Conservation (phyloP, 1,140 invertebrate species). For the Diachasmimorpha longicaudata region DNA sequence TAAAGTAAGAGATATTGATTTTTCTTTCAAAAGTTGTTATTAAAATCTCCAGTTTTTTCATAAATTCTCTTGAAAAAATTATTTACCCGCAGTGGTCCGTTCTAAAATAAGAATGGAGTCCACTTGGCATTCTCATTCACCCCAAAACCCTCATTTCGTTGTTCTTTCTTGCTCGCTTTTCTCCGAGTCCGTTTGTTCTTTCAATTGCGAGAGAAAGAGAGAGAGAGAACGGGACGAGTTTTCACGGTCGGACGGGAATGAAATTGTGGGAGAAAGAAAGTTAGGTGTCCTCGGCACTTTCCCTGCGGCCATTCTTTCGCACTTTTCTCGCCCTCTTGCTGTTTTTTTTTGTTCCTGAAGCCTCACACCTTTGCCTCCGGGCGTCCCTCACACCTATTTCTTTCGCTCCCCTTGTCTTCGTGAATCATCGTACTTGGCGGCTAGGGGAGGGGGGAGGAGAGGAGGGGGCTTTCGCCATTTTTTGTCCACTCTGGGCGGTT, state of each 20-base stretch:
- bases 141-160: not conserved
- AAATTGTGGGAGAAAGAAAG: conserved; percentile 30
- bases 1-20: too few relatives aligned
- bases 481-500: not conserved
- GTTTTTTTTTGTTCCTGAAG: not conserved
- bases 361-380: not conserved
- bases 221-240: conserved; percentile 13
- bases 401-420: not conserved
- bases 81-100: too few relatives aligned
- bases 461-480: too few relatives aligned
- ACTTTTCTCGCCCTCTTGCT: not conserved
- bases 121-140: not conserved
- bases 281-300: conserved; percentile 25
- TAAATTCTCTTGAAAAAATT: too few relatives aligned
- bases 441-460: not conserved
- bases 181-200: conserved; percentile 24
- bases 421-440: not conserved
- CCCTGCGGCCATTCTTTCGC: conserved; percentile 24
- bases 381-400: not conserved
- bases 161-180: not conserved
- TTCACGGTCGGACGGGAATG: conserved; percentile 31
- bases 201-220: conserved; percentile 18
- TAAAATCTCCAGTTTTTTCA: too few relatives aligned
- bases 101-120: not conserved
- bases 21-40: too few relatives aligned